These are phyloP conservation scores for Adoxophyes honmai DNA, from an alignment of 1,140 invertebrate genomes.

Conservation along the genomic window DNA sequence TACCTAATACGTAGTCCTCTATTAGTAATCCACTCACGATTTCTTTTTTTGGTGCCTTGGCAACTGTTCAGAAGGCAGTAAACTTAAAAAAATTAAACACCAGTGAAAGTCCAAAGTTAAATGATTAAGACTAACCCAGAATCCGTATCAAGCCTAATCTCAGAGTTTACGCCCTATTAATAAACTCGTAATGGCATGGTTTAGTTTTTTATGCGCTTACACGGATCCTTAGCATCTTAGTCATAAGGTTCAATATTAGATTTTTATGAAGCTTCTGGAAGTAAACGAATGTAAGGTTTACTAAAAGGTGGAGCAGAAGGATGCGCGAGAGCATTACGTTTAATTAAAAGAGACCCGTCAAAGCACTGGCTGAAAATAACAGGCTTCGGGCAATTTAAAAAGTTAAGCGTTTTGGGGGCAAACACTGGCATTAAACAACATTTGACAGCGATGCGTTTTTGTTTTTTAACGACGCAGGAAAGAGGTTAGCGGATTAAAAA, in stretches of 20 bases:
- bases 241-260: too few species aligned
- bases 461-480: too few species aligned
- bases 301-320: conserved; percentile 33
- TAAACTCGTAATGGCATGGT: conserved; percentile 45
- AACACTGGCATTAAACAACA: too few species aligned
- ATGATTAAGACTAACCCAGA: conserved; percentile 50
- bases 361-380: conserved; percentile 65
- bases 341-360: conserved; percentile 61
- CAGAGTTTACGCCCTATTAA: conserved; percentile 59
- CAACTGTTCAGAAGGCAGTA: background rate
- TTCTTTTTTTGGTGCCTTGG: background rate
- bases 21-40: too few species aligned
- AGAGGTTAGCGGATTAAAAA: too few species aligned
- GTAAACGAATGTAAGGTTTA: too few species aligned
- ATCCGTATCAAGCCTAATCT: conserved; percentile 38
- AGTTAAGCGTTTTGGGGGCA: too few species aligned
- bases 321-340: conserved; percentile 39
- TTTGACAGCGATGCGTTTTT: too few species aligned
- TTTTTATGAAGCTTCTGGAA: too few species aligned
- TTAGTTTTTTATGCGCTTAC: background rate
- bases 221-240: too few species aligned
- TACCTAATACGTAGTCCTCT: too few species aligned
- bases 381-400: conserved; percentile 32
- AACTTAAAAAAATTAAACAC: background rate
- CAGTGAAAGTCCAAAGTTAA: conserved; percentile 25